These are phyloP conservation scores for Cosmorhoe ocellata DNA, from an alignment of 2,888 invertebrate species.

Conservation along the genomic window DNA sequence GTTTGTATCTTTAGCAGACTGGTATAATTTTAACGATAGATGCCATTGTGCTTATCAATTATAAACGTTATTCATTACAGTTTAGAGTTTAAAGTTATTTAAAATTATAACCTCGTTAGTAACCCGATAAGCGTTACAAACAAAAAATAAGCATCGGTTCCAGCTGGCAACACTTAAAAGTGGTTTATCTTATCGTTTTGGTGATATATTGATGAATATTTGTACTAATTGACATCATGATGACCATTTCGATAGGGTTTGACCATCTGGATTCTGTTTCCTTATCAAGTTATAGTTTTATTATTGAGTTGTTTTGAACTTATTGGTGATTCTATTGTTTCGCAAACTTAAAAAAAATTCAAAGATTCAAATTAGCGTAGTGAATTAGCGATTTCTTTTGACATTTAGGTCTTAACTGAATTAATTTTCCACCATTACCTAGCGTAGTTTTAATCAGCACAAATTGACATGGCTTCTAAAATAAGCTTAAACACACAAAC, in stretches of 20 bases:
- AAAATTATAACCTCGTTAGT: conserved; percentile 37
- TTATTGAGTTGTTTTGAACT: background rate
- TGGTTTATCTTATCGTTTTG: conserved; percentile 50
- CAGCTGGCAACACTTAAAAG: conserved; percentile 49
- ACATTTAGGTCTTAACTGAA: too few species aligned
- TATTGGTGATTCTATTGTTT: too few species aligned
- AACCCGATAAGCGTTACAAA: conserved; percentile 39
- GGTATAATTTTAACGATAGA: conserved; percentile 33
- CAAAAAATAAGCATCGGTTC: conserved; percentile 40
- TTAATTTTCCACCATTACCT: too few species aligned
- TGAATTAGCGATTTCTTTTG: too few species aligned
- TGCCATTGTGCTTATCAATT: conserved; percentile 14
- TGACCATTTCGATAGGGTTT: conserved; percentile 38
- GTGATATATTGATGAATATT: conserved; percentile 46
- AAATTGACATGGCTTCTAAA: too few species aligned
- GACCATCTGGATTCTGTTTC: conserved; percentile 27
- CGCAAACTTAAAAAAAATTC: too few species aligned
- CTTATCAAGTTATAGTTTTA: background rate
- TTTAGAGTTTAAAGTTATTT: conserved; percentile 5
- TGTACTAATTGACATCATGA: conserved; percentile 55
- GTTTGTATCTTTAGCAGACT: conserved; percentile 49
- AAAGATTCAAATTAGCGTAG: too few species aligned
- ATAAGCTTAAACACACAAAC: too few species aligned
- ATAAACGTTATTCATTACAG: background rate
- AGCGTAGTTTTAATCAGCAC: too few species aligned